These are phyloP conservation scores for Beris chalybata DNA, from an alignment of 2,888 invertebrate species.

Conservation along the genomic window DNA sequence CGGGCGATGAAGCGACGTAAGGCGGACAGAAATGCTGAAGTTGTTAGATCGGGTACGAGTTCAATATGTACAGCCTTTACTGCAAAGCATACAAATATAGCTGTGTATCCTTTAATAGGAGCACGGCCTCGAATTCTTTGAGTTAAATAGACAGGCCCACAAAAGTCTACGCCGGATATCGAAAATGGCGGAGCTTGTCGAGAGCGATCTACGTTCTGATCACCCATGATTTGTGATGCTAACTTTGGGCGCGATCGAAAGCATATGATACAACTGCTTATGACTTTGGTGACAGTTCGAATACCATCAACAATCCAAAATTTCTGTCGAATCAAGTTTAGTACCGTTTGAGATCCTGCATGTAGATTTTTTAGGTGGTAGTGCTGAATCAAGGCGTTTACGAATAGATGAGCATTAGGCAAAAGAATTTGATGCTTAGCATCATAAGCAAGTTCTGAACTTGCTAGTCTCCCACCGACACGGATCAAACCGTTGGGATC, in stretches of 20 bases:
- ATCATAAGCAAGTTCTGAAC: constrained; percentile 15
- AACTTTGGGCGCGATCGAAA: constrained; percentile 14
- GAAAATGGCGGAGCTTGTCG: background rate
- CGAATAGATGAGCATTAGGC: constrained; percentile 12
- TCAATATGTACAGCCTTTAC: too few relatives aligned
- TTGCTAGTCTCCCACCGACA: constrained; percentile 34
- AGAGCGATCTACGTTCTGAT: constrained; percentile 24
- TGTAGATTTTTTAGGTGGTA: constrained; percentile 24
- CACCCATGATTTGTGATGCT: constrained; percentile 24
- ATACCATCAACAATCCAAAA: constrained; percentile 24
- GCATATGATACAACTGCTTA: constrained; percentile 25
- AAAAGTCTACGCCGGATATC: constrained; percentile 31
- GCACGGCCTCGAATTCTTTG: background rate
- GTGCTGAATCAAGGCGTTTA: constrained; percentile 14
- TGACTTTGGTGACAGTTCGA: constrained; percentile 2
- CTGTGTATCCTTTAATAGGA: background rate
- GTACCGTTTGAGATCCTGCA: constrained; percentile 29
- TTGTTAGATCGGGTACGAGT: too few relatives aligned
- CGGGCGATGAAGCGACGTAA: too few relatives aligned
- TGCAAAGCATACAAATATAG: too few relatives aligned
- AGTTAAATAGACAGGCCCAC: constrained; percentile 15
- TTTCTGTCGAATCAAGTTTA: constrained; percentile 11
- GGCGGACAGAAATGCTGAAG: too few relatives aligned
- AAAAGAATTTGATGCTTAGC: too few relatives aligned
- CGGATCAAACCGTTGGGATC: constrained; percentile 33